Base-by-base conservation (phyloP, 2,113 vertebrate species). In the Boleophthalmus pectinirostris region DNA sequence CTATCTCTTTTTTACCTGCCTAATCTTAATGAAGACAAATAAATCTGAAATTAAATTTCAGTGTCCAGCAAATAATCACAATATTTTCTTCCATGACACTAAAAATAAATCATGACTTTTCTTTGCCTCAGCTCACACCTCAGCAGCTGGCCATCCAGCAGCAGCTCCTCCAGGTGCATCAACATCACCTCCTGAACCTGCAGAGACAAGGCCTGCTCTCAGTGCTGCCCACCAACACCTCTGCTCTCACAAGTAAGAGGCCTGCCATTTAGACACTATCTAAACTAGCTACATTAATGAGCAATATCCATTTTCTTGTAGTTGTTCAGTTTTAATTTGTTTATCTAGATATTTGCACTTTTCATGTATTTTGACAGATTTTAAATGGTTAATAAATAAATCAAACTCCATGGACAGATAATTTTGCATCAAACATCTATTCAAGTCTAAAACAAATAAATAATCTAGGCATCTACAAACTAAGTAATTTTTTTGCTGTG, bases 111-210 rank as follows among this genome's bases (percentile, higher is more conserved):
- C 47, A 54, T 65, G 9, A 1, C 18, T 9, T 73, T 5, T 29
- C 14, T 46, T 3, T 35, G 18, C 67, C 94, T 88, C 94, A 96
- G 87, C 92, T 98, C 88, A 96, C 95, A 80, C 95, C 93, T 79
- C 98, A 98, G 91, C 98, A 99, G 94, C 94, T 98, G 85, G 95
- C 95, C 79, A 96, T 99, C 91, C 98, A 99, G 93, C 97, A 99
- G 89, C 98, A 99, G 94, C 95, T 99, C 76, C 96, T 99, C 83
- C 96, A 98, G 90, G 92, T 98, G 84, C 98, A 99, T 88, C 97
- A 99, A 90, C 97, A 98, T 86, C 98, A 99, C 88, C 94, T 99
- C 82, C 94, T 99, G 86, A 97, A 94, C 92, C 95, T 98, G 79
- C 98, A 99, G 93, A 95, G 97, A 81, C 97, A 98, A 84, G 97